phyloP scores from a whole-genome alignment of 2,113 vertebrate species.

The Cettia cetti region DNA sequence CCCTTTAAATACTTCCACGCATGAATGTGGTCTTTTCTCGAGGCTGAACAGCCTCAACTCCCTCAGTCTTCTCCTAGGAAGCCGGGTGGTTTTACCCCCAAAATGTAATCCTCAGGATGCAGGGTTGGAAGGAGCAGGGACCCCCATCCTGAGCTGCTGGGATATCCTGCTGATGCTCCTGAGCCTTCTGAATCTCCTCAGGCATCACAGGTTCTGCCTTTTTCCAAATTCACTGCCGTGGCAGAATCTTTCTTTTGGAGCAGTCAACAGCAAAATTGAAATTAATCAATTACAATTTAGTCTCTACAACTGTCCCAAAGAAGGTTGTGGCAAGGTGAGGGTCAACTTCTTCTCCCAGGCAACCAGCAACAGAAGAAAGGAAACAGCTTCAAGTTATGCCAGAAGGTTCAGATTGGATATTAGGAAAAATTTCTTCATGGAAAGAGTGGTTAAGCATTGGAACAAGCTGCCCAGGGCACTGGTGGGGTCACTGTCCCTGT shows the following conservation, averaged over 20 bases:
- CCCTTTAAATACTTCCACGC: neutral
- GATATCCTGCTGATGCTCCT: neutral
- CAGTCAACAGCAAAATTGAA: neutral
- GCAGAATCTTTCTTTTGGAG: neutral
- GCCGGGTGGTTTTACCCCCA: neutral
- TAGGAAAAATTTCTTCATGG: neutral
- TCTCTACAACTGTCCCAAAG: neutral
- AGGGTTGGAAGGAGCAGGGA: neutral
- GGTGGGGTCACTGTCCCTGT: neutral
- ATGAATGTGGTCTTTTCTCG: neutral
- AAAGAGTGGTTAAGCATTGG: neutral
- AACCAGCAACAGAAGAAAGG: neutral
- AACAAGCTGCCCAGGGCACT: neutral
- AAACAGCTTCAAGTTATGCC: neutral
- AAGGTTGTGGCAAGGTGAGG: neutral
- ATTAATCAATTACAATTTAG: neutral
- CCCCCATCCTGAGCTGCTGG: accelerated
- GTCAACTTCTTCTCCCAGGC: neutral
- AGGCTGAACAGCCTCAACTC: neutral
- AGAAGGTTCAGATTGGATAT: neutral
- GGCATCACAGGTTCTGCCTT: neutral
- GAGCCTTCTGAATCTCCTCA: neutral
- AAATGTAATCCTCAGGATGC: accelerated
- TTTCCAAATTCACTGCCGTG: neutral
- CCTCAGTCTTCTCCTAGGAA: neutral